Conservation (phyloP, 2,113 vertebrate genomes). For the Cardinalis cardinalis region DNA sequence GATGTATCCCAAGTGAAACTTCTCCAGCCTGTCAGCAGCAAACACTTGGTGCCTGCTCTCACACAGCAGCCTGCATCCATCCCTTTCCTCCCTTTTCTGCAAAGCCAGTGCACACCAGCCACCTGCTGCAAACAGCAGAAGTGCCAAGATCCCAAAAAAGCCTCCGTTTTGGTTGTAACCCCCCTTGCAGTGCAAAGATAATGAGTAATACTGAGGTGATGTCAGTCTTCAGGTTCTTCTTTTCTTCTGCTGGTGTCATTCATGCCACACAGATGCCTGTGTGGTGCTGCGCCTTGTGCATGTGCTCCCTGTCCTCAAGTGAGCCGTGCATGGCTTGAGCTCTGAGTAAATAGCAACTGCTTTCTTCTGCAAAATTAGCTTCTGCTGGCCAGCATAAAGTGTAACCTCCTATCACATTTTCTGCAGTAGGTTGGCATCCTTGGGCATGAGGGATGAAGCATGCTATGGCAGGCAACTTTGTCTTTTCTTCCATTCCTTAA, state of each 20-base stretch:
- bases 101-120: background rate
- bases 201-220: background rate
- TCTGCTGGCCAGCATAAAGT: background rate
- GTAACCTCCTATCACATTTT: background rate
- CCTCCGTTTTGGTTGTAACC: background rate
- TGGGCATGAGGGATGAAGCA: background rate
- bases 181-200: background rate
- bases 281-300: rapidly evolving
- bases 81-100: background rate
- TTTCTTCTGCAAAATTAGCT: background rate
- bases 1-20: constrained; percentile 5
- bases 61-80: background rate
- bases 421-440: background rate
- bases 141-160: background rate
- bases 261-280: background rate
- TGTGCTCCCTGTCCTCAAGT: background rate
- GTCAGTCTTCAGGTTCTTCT: background rate
- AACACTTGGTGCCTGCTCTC: background rate
- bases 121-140: background rate
- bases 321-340: background rate
- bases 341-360: background rate
- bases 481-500: background rate
- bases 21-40: background rate
- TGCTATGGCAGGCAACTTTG: background rate
- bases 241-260: background rate